Base-by-base conservation (phyloP, 2,113 vertebrate genomes). In the Dasyurus viverrinus region DNA sequence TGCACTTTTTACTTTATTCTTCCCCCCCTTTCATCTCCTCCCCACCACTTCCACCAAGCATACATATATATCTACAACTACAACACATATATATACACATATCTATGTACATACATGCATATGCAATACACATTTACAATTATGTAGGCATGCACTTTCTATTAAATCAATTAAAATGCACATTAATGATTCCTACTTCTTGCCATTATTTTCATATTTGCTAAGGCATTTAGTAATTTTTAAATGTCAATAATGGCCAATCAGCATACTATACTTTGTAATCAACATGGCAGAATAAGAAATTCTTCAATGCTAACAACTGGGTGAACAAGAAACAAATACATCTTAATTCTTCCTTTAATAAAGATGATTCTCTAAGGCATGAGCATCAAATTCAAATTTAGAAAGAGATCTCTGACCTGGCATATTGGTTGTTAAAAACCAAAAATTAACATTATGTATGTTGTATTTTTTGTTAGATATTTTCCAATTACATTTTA, bases 141-240 rank as follows among this genome's bases (percentile, higher is more conserved):
- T 52, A 52, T 52, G 9, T 52, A 52, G 50, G 9, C 50, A 10
- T 52, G 50, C 1, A 52, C 9, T 52, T 91, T 97, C 50, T 93
- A 76, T 23, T 95, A 24, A 95, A 53, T 92, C 2, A 90, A 1
- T 89, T 95, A 92, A 96, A 95, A 90, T 55, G 95, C 92, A 90
- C 22, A 94, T 5, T 30, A 10, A 8, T 42, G 76, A 54, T 91
- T 10, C 48, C 92, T 53, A 54, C 36, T 57, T 42, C 6, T 8
- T 84, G 68, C 16, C 68, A 76, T n/a, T n/a, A 76, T 84, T 84
- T 76, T 76, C 36, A 76, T 42, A 84, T 84, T 84, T 84, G 14
- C 68, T 42, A 42, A 42, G 14, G n/a, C n/a, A 84, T 22, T 19
- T 19, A 46, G 92, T 68, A 92, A 94, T 57, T 94, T 93, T 90